Evolutionary conservation across 2,113 vertebrate species (phyloP), one percentile per base, ranked within the genome.

Genomic region (Erythrocercus mccallii): DNA sequence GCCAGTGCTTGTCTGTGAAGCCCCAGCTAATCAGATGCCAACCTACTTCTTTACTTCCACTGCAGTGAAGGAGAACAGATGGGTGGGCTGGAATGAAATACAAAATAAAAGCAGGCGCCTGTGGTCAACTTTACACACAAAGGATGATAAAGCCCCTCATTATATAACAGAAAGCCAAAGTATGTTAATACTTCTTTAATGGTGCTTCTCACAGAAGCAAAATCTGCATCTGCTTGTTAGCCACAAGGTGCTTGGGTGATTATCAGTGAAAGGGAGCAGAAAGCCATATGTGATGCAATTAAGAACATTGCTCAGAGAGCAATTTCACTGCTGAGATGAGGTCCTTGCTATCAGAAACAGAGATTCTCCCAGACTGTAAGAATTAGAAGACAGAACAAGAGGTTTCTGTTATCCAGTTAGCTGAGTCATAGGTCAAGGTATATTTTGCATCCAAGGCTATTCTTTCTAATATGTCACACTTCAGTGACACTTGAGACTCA

Each of bases 361-460:
- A 79, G 35, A 86, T 80, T 86, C 68, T 73, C 27, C 8, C 27
- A 73, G 50, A 77, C 35, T 28, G 8, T 38, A 77, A 93, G 92
- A 92, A 73, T 12, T 5, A 66, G 58, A 60, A 80, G 72, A 45
- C 19, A 44, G 64, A 61, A 42, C 0, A 0, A 86, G 53, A 81
- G 6, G 42, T 20, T 78, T 62, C 31, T 68, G 72, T 42, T 77
- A 28, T 37, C 28, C 69, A 71, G 15, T 47, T 79, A 86, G 69
- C 57, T 92, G 93, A 92, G 82, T 93, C 93, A 96, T 48, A 56
- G 76, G 48, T 61, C 13, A 13, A 91, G 70, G 62, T 90, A 12
- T 48, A 76, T 84, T 83, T 92, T 81, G 82, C 53, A 74, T 61
- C 60, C 22, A 74, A 85, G 60, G 60, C 76, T 81, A 37, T 62